Evolutionary conservation across 2,888 invertebrate genomes (phyloP), one percentile per base, ranked within the genome.

Genomic region (Gari tellinella): DNA sequence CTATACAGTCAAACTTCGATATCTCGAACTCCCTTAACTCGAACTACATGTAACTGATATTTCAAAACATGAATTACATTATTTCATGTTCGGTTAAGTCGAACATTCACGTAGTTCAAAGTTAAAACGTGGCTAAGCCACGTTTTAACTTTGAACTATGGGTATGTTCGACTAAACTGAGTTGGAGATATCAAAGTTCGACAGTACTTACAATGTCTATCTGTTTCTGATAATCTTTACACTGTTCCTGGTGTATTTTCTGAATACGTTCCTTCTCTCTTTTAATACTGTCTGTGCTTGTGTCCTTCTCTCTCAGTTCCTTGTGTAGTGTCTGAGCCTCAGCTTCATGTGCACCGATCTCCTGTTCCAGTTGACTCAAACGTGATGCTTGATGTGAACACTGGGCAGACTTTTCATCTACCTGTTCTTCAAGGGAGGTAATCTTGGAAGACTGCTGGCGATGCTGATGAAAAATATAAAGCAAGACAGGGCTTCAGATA

Each of bases 161-260:
- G n/a, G n/a, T n/a, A n/a, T n/a, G n/a, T n/a, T n/a, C n/a, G n/a
- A n/a, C n/a, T n/a, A n/a, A n/a, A n/a, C n/a, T n/a, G n/a, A n/a
- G n/a, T n/a, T n/a, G n/a, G n/a, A n/a, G n/a, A n/a, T n/a, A n/a
- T n/a, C n/a, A n/a, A n/a, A n/a, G n/a, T n/a, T n/a, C n/a, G n/a
- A n/a, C n/a, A n/a, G 4, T 31, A 74, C 83, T 80, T 77, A 89
- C 89, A 46, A 83, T 84, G 37, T 89, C 88, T 57, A 89, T 85
- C 72, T 88, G 86, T 68, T 85, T 83, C 70, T 88, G 85, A 58
- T 83, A 85, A 31, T 89, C 87, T 26, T 68, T 60, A 70, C 86
- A 87, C 74, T 88, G 89, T 25, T 87, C 85, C 17, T 72, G 66
- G 56, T 88, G 87, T 38, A 86, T 57, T 25, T 83, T 72, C 64